Conservation (phyloP, 1,140 invertebrate species). For the Pomacea maculata region DNA sequence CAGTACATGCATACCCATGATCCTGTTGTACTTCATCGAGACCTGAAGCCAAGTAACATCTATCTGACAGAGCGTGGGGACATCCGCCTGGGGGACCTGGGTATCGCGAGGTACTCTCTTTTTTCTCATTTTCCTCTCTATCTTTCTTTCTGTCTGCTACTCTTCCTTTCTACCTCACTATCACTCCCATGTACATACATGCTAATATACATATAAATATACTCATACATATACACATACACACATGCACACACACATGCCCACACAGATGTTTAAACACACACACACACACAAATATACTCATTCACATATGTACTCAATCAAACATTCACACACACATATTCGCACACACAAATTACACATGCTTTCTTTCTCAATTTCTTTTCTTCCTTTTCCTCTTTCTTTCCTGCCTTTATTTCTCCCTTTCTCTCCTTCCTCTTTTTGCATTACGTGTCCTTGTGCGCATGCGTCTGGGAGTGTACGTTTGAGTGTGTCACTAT, state of each 20-base stretch:
- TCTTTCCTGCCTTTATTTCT: neutral
- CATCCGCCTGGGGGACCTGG: conserved; percentile 30
- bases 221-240: neutral
- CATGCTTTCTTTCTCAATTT: neutral
- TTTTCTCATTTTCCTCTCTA: too few relatives aligned
- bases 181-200: neutral
- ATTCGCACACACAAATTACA: neutral
- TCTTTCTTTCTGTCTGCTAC: too few relatives aligned
- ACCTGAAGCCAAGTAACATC: conserved; percentile 35
- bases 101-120: conserved; percentile 23
- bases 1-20: conserved; percentile 32
- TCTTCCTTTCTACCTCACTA: too few relatives aligned
- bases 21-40: conserved; percentile 29
- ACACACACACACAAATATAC: neutral
- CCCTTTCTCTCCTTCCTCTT: conserved; percentile 1
- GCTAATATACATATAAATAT: neutral
- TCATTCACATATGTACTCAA: neutral
- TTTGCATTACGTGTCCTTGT: neutral
- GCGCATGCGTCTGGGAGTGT: neutral
- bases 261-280: too few relatives aligned
- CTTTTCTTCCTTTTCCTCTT: neutral
- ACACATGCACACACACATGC: neutral
- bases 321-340: neutral
- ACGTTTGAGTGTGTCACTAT: conserved; percentile 1
- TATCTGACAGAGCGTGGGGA: conserved; percentile 17